Evolutionary conservation across 2,113 vertebrate genomes (phyloP).

Genomic region (Ictalurus furcatus): DNA sequence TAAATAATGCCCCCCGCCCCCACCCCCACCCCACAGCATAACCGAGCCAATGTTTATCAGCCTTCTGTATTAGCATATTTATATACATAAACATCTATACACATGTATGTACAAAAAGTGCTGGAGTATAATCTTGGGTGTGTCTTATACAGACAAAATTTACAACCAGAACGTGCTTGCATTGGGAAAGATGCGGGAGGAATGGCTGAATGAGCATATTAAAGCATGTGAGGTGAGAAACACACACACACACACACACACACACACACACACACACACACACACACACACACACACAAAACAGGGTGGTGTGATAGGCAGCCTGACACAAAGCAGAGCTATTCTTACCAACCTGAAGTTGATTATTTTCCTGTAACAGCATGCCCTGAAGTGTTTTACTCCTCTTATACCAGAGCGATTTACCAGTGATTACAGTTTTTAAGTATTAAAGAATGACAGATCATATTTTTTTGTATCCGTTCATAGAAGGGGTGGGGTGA

Average conservation of each 20-base stretch:
- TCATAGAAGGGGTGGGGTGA: background rate
- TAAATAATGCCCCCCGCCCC: background rate
- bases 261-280: slow-evolving; percentile 16
- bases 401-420: background rate
- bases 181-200: slow-evolving; percentile 81
- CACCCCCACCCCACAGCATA: too few relatives aligned
- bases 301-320: background rate
- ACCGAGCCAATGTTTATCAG: background rate
- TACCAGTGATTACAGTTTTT: background rate
- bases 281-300: slow-evolving; percentile 19
- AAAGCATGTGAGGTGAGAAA: slow-evolving; percentile 84
- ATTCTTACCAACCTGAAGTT: background rate
- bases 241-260: background rate
- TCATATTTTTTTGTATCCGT: background rate
- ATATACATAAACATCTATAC: background rate
- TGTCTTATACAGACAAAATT: slow-evolving; percentile 71
- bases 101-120: background rate
- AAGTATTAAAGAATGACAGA: background rate
- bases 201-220: slow-evolving; percentile 87
- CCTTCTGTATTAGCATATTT: too few relatives aligned
- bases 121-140: background rate
- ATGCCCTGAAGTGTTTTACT: background rate
- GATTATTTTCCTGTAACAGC: background rate
- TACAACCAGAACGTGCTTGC: slow-evolving; percentile 77
- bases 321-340: background rate